Conservation (phyloP, 1,140 invertebrate species). For the Scaptomyza pallida region DNA sequence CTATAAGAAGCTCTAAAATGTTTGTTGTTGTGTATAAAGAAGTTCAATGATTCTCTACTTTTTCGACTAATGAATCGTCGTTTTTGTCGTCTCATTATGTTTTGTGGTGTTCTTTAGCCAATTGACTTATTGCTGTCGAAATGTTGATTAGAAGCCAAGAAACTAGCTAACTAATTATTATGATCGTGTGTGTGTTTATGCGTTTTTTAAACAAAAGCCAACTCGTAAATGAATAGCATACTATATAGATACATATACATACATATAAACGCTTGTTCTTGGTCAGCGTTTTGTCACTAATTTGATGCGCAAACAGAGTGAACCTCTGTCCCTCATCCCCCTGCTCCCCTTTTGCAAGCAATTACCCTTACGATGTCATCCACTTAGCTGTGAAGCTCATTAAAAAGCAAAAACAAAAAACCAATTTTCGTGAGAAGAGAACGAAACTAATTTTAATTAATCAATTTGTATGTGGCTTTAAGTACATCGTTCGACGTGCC, state of each 20-base stretch:
- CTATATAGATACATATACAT: too few relatives aligned
- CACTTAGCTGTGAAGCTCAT: slow-evolving; percentile 12
- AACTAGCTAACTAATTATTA: slow-evolving; percentile 5
- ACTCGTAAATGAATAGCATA: too few relatives aligned
- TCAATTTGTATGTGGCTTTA: slow-evolving; percentile 67
- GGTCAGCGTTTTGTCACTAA: slow-evolving; percentile 17
- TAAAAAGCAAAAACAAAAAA: slow-evolving; percentile 18
- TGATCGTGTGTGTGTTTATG: slow-evolving; percentile 2
- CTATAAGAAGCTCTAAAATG: background rate
- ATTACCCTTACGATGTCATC: slow-evolving; percentile 6
- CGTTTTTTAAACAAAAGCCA: too few relatives aligned
- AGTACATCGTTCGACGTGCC: slow-evolving; percentile 34
- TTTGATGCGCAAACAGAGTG: slow-evolving; percentile 32
- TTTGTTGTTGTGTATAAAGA: background rate
- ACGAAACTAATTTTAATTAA: slow-evolving; percentile 61
- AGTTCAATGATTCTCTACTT: background rate
- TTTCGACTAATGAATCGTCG: slow-evolving; percentile 8
- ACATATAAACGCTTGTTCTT: background rate
- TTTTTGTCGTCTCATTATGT: slow-evolving; percentile 1
- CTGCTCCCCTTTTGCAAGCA: background rate
- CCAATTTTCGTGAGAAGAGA: slow-evolving; percentile 26
- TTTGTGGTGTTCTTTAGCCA: slow-evolving; percentile 1
- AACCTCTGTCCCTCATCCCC: background rate
- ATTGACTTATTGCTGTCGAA: too few relatives aligned
- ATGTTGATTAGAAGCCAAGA: background rate